Evolutionary conservation across 2,888 invertebrate genomes (phyloP), one percentile per base, ranked within the genome.

Genomic region (Dicyrtomina minuta): DNA sequence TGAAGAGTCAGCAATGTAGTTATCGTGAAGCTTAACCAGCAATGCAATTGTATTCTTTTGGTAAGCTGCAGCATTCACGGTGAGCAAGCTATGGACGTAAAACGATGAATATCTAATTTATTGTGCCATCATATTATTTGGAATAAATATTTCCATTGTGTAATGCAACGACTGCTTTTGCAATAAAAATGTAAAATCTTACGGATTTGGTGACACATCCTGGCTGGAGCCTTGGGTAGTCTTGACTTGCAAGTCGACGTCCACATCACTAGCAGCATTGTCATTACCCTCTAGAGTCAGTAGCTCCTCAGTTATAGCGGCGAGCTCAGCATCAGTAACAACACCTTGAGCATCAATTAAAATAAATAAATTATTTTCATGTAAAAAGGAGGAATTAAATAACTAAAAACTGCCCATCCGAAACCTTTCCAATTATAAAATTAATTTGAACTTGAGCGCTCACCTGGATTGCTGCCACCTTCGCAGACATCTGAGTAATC

Each of bases 201-300:
- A 92, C 92, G 90, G 88, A 75, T 84, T 82, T 33, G 91, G 87
- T 6, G 92, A 91, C 81, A 88, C 87, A 80, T 93, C 92, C 15
- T 83, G 85, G 65, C 83, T 83, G n/a, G 88, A 88, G 58, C 86
- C 86, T 5, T 90, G 88, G 0, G 87, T 86, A 0, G 91, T 91
- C 80, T 87, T 87, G 72, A 88, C 89, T 83, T 93, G 92, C 69
- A 88, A 84, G 81, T 91, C 89, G 1, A 92, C 79, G 0, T 85
- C 87, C 13, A 91, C 84, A 75, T 86, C 86, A 79, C 83, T 87
- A 10, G 88, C 86, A 49, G 89, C 89, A 81, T 90, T 91, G 81
- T 90, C 91, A 0, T 81, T 82, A 0, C 26, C 55, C 79, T 92
- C 92, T 80, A 89, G 88, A 67, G 84, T 85, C 70, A 89, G 84